These are phyloP conservation scores for Girardia tigrina DNA, from an alignment of 2,888 invertebrate genomes.

Conservation along the genomic window DNA sequence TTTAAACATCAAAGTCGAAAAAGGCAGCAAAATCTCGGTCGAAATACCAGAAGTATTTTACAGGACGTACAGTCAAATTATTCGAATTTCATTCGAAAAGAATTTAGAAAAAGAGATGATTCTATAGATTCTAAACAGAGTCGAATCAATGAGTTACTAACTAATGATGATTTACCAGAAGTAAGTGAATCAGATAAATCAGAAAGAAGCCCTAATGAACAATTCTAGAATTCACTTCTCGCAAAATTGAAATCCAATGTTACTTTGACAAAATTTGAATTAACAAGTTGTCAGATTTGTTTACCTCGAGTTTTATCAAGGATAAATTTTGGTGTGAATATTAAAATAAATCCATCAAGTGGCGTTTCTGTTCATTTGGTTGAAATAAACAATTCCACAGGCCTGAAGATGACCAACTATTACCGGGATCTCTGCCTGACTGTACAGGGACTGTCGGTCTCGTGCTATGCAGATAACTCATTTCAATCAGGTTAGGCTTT, in stretches of 20 bases:
- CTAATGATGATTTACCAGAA: not conserved
- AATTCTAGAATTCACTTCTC: not conserved
- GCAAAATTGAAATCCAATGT: slow-evolving; percentile 5
- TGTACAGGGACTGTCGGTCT: not conserved
- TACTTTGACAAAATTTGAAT: slow-evolving; percentile 11
- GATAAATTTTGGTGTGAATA: slow-evolving; percentile 6
- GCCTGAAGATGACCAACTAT: not conserved
- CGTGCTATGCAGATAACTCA: not conserved
- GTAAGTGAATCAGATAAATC: not conserved
- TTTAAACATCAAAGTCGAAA: not conserved
- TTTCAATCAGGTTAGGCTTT: slow-evolving; percentile 16
- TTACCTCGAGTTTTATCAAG: slow-evolving; percentile 8
- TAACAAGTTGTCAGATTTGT: slow-evolving; percentile 13
- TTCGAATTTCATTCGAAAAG: not conserved
- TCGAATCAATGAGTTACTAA: not conserved
- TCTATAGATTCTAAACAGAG: not conserved
- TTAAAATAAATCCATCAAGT: slow-evolving; percentile 19
- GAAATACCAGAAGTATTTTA: not conserved
- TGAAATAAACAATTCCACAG: not conserved
- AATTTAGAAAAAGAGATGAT: not conserved
- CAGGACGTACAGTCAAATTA: not conserved
- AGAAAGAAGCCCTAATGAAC: not conserved
- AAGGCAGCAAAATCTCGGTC: not conserved
- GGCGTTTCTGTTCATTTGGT: slow-evolving; percentile 6
- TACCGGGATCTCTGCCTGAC: not conserved